Conservation (phyloP, 2,888 invertebrate genomes). For the Biston stratarius region DNA sequence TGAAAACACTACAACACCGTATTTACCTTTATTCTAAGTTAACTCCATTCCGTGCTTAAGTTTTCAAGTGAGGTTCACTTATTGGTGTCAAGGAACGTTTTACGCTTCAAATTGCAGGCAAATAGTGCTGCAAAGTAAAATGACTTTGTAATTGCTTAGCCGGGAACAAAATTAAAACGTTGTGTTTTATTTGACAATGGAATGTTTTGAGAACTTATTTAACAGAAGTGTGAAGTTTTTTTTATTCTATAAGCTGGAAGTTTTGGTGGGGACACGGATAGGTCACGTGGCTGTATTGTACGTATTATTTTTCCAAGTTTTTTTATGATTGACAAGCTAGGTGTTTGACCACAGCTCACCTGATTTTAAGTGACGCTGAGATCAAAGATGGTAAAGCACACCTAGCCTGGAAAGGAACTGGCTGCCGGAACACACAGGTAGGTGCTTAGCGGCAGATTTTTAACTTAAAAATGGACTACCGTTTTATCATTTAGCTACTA, state of each 20-base stretch:
- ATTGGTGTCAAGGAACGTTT: conserved; percentile 17
- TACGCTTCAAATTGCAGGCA: neutral
- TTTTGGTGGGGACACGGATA: no score
- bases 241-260: neutral
- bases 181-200: neutral
- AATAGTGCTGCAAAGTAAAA: neutral
- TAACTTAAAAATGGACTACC: no score
- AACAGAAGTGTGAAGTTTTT: neutral
- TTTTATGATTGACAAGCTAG: no score
- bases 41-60: conserved; percentile 14
- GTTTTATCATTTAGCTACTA: no score
- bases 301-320: no score
- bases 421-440: no score
- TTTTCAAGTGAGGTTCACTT: conserved; percentile 12
- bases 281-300: no score
- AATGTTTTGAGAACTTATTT: neutral
- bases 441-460: no score
- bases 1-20: conserved; percentile 21
- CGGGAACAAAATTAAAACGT: neutral
- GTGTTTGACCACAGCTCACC: no score
- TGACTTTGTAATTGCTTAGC: conserved; percentile 8
- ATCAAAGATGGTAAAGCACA: no score
- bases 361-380: no score
- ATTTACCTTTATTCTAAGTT: conserved; percentile 25
- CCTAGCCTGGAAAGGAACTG: no score